Evolutionary conservation across 2,113 vertebrate genomes (phyloP).

Genomic region (Ornithorhynchus anatinus): DNA sequence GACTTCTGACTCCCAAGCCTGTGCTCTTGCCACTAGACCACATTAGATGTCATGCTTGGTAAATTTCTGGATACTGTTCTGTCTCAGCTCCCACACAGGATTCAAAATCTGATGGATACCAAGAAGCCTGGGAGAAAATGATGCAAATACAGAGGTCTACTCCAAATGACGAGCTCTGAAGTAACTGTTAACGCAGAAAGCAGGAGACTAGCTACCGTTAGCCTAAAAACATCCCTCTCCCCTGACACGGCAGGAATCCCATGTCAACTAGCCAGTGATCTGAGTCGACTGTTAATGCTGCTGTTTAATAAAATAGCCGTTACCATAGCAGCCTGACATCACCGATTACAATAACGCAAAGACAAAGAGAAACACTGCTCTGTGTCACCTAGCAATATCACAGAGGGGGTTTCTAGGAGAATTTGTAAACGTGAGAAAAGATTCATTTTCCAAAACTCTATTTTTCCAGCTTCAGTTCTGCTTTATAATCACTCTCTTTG

Average conservation of each 20-base stretch:
- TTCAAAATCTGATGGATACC: too few species aligned
- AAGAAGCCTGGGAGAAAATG: too few species aligned
- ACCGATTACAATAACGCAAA: conserved; percentile 32
- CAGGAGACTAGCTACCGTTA: too few species aligned
- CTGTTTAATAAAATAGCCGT: conserved; percentile 19
- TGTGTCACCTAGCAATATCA: not conserved
- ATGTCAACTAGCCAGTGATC: conserved; percentile 21
- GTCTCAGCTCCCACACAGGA: too few species aligned
- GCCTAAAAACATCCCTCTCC: too few species aligned
- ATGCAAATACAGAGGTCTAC: too few species aligned
- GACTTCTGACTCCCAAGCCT: not conserved
- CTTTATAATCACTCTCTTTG: not conserved
- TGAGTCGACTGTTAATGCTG: conserved; percentile 23
- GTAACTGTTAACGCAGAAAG: too few species aligned
- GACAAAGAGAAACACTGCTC: conserved; percentile 3
- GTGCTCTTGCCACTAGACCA: not conserved
- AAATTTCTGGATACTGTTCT: too few species aligned
- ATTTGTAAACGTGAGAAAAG: not conserved
- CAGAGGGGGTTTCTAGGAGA: not conserved
- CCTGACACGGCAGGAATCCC: too few species aligned
- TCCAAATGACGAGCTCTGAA: too few species aligned
- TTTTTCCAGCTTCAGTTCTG: not conserved
- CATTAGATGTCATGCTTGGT: not conserved
- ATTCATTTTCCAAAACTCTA: not conserved
- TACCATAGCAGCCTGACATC: conserved; percentile 7